These are phyloP conservation scores for Tupaia tana DNA, from an alignment of 2,113 vertebrate species.

Conservation along the genomic window DNA sequence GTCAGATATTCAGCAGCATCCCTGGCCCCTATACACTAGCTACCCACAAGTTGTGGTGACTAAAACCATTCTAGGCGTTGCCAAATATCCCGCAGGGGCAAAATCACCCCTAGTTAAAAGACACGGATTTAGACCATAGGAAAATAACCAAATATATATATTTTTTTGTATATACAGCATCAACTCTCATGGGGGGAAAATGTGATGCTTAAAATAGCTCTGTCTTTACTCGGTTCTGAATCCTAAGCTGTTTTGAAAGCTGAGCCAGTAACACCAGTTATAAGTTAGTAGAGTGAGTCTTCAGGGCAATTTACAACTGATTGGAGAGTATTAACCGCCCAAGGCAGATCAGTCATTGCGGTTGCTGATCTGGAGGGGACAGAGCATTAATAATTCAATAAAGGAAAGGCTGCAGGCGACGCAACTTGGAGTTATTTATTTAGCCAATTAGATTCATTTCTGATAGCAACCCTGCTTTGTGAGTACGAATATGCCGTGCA, in stretches of 20 bases:
- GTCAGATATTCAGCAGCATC: rapidly evolving
- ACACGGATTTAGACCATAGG: background rate
- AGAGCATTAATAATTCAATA: constrained; percentile 82
- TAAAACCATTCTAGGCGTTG: background rate
- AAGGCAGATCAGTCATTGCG: constrained; percentile 80
- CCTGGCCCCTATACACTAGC: background rate
- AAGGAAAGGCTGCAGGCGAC: constrained; percentile 71
- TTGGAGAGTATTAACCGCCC: constrained; percentile 78
- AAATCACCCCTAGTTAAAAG: background rate
- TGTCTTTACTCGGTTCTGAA: constrained; percentile 48
- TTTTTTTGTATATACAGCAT: background rate
- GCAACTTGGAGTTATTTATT: constrained; percentile 85
- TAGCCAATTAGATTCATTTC: constrained; percentile 82
- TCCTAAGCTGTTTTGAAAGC: constrained; percentile 46
- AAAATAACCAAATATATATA: background rate
- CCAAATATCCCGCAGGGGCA: background rate
- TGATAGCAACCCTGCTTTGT: constrained; percentile 73
- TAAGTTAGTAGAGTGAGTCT: constrained; percentile 68
- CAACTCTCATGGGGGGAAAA: background rate
- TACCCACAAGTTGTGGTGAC: background rate
- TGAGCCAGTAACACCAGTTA: constrained; percentile 61
- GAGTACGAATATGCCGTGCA: constrained; percentile 74
- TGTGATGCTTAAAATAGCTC: constrained; percentile 8
- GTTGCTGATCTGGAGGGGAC: constrained; percentile 71
- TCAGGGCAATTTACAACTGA: constrained; percentile 70